Conservation (phyloP, 2,888 invertebrate species). For the Philereme vetulata region DNA sequence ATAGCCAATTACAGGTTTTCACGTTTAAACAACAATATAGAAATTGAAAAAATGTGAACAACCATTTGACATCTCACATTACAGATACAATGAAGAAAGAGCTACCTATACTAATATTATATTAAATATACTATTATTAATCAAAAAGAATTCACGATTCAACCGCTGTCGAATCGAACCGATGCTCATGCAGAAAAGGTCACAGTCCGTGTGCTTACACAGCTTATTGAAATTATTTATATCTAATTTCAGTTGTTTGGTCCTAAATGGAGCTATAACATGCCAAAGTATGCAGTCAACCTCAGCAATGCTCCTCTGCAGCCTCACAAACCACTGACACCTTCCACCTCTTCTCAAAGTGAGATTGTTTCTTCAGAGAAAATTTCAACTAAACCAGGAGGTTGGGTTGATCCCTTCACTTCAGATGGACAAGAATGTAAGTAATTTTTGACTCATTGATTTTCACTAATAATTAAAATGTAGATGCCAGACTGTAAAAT, state of each 20-base stretch:
- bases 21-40: no score
- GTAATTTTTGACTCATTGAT: conserved; percentile 39
- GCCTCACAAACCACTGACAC: conserved; percentile 87
- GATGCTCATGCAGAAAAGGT: no score
- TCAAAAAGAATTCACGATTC: no score
- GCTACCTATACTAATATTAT: no score
- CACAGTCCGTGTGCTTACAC: no score
- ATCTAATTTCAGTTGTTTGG: conserved; percentile 87
- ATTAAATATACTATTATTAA: no score
- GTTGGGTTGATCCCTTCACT: conserved; percentile 73
- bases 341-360: conserved; percentile 41
- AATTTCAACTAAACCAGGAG: conserved; percentile 47
- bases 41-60: no score
- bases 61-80: no score
- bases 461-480: conserved; percentile 8
- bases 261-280: conserved; percentile 90
- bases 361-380: conserved; percentile 56
- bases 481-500: conserved; percentile 25
- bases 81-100: no score
- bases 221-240: no score
- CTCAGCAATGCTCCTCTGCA: conserved; percentile 90
- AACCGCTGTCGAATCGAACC: no score
- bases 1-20: no score
- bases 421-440: conserved; percentile 80
- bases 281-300: conserved; percentile 95